These are phyloP conservation scores for Clunio marinus DNA, from an alignment of 2,888 invertebrate genomes.

Conservation along the genomic window DNA sequence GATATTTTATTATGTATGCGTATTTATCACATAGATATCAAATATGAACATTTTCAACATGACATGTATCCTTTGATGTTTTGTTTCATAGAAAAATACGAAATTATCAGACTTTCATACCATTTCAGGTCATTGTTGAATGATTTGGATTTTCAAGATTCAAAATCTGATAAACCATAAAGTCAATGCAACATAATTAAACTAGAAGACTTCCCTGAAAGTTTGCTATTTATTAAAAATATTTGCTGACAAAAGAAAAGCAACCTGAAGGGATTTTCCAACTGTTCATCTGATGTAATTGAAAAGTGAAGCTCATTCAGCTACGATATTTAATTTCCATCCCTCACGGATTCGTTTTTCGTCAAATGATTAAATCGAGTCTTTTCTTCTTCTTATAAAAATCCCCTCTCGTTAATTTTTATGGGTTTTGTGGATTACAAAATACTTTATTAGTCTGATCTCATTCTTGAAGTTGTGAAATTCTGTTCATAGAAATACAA, in stretches of 20 bases:
- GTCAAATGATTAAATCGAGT: slow-evolving; percentile 8
- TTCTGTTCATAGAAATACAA: not conserved
- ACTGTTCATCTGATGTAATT: too few species aligned
- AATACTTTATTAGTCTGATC: slow-evolving; percentile 21
- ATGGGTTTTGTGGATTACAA: slow-evolving; percentile 24
- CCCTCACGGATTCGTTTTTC: not conserved
- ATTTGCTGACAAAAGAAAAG: slow-evolving; percentile 23
- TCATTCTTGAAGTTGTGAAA: not conserved
- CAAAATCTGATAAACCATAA: too few species aligned
- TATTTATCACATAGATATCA: too few species aligned
- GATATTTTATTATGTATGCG: too few species aligned
- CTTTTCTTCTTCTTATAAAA: not conserved
- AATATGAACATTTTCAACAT: too few species aligned
- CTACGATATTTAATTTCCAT: not conserved
- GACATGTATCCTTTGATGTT: too few species aligned
- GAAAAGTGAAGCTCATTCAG: not conserved
- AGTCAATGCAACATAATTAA: slow-evolving; percentile 8
- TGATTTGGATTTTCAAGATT: too few species aligned
- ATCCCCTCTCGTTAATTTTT: slow-evolving; percentile 26
- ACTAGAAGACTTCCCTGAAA: not conserved
- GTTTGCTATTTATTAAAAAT: not conserved
- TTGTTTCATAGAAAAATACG: too few species aligned
- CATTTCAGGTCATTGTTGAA: too few species aligned
- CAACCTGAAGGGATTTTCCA: not conserved
- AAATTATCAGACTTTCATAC: too few species aligned